Evolutionary conservation across 2,113 vertebrate species (phyloP).

Genomic region (Etheostoma spectabile): DNA sequence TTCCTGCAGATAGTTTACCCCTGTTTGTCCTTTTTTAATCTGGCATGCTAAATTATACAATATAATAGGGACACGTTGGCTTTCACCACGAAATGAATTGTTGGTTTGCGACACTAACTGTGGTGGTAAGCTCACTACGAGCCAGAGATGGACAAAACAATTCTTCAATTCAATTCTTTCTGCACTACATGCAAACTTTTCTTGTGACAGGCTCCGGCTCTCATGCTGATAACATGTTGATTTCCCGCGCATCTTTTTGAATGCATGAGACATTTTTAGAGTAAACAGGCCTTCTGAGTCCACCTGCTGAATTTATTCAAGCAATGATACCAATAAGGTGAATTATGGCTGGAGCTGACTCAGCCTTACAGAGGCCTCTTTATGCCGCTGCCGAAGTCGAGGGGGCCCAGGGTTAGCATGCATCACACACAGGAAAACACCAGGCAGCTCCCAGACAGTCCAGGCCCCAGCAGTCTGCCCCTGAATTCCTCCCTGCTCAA

Average conservation of each 20-base stretch:
- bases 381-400: conserved; percentile 64
- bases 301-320: conserved; percentile 75
- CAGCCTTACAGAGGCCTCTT: conserved; percentile 79
- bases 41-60: conserved; percentile 68
- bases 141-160: conserved; percentile 46
- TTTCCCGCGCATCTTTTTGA: conserved; percentile 44
- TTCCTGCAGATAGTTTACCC: conserved; percentile 78
- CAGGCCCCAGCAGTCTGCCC: conserved; percentile 59
- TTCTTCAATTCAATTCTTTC: neutral
- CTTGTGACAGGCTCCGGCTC: neutral
- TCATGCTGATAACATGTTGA: conserved; percentile 46
- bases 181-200: neutral
- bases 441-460: conserved; percentile 75
- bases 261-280: conserved; percentile 25
- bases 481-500: conserved; percentile 56
- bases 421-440: conserved; percentile 80
- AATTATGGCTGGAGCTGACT: conserved; percentile 72
- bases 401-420: conserved; percentile 73
- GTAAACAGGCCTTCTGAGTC: conserved; percentile 27
- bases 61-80: conserved; percentile 45
- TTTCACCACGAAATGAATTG: conserved; percentile 55
- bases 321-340: conserved; percentile 72
- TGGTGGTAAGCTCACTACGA: conserved; percentile 38
- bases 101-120: conserved; percentile 58
- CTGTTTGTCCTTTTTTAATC: conserved; percentile 43